Percentiles rank a stretch among this genome's conserved stretches.
phyloP scores from a whole-genome alignment of 2,888 invertebrate genomes.

The Eupithecia subumbrata region DNA sequence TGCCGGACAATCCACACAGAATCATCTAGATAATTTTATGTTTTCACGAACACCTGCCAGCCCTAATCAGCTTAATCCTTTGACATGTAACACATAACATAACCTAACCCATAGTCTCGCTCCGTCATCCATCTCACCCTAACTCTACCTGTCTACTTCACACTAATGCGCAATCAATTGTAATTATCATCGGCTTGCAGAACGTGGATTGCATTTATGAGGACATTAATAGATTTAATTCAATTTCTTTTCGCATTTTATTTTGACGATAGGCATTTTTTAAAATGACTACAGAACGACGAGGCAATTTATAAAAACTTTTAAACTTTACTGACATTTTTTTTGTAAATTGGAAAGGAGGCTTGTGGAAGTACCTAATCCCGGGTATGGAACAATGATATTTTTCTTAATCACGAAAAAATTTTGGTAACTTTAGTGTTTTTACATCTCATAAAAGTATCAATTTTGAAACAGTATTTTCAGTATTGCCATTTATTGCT shows the following conservation, averaged over 20 bases:
- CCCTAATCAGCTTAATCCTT: conserved; percentile 62
- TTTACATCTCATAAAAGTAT: neutral
- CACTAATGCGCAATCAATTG: conserved; percentile 81
- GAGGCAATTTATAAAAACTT: neutral
- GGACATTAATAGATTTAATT: neutral
- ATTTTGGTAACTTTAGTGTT: neutral
- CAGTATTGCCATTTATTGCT: too few relatives aligned
- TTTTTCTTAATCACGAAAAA: neutral
- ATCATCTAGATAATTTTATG: too few relatives aligned
- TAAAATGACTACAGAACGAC: neutral
- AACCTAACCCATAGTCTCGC: conserved; percentile 53
- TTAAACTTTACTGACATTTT: neutral
- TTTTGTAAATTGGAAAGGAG: too few relatives aligned
- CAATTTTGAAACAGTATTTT: neutral
- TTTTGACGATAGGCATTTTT: neutral
- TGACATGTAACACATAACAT: conserved; percentile 67
- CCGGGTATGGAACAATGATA: too few relatives aligned
- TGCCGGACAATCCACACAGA: too few relatives aligned
- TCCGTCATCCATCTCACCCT: conserved; percentile 48
- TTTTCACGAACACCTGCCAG: conserved; percentile 7
- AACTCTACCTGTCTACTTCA: conserved; percentile 47
- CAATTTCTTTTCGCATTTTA: neutral
- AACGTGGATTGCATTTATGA: conserved; percentile 62
- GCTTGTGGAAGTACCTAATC: too few relatives aligned
- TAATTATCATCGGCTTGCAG: conserved; percentile 79